Percentiles rank a stretch among this genome's conserved stretches.
Conservation (phyloP, 2,888 invertebrate species). For the Drosophila multiciliata region DNA sequence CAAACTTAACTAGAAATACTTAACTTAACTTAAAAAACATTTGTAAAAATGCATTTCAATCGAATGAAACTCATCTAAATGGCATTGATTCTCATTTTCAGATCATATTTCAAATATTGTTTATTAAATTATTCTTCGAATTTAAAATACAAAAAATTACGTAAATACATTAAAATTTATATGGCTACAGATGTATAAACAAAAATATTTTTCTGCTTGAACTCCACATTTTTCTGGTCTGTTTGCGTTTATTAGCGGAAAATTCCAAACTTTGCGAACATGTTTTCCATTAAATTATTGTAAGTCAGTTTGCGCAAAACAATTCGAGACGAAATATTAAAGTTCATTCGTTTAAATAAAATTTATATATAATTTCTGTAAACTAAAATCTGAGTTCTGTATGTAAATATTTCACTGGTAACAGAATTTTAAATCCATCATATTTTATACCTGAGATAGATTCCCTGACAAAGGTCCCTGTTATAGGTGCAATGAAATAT, state of each 20-base stretch:
- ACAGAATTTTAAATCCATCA: neutral
- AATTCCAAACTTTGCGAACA: conserved; percentile 14
- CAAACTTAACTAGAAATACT: neutral
- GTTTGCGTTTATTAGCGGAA: conserved; percentile 20
- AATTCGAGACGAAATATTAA: neutral
- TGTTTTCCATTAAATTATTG: conserved; percentile 14
- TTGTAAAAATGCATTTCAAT: neutral
- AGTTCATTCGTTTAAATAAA: neutral
- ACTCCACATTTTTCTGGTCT: conserved; percentile 24
- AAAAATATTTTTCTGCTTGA: conserved; percentile 27
- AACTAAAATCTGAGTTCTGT: conserved; percentile 6
- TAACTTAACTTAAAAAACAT: neutral
- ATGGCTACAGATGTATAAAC: neutral
- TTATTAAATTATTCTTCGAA: neutral
- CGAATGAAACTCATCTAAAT: neutral
- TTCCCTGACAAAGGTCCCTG: neutral
- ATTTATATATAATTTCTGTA: neutral
- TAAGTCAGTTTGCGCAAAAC: conserved; percentile 4
- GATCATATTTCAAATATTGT: neutral
- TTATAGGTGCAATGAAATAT: conserved; percentile 12
- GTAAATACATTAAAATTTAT: neutral
- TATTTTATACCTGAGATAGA: conserved; percentile 18
- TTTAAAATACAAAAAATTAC: neutral
- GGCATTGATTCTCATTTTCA: neutral
- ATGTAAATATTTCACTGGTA: neutral